Evolutionary conservation across 2,888 invertebrate genomes (phyloP).

Genomic region (Dascillus cervinus): DNA sequence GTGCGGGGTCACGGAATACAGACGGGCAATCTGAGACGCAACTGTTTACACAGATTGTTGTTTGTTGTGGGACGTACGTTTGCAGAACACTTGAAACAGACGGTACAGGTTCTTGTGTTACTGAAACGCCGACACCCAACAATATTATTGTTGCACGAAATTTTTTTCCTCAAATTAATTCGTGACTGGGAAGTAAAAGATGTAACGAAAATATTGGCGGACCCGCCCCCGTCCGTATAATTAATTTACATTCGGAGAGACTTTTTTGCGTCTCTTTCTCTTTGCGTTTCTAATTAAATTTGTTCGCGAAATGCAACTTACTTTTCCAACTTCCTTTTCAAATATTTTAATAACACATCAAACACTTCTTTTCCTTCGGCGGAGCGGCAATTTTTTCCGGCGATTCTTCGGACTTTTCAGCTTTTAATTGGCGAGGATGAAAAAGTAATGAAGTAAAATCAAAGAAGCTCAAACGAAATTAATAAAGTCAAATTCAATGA

Average conservation of each 20-base stretch:
- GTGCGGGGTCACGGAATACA: slow-evolving; percentile 13
- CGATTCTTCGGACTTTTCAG: slow-evolving; percentile 5
- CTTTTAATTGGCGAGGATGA: slow-evolving; percentile 10
- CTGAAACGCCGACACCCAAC: slow-evolving; percentile 16
- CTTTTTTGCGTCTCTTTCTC: too few species aligned
- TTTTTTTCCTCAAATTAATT: too few species aligned
- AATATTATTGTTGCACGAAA: slow-evolving; percentile 12
- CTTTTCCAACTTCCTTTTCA: slow-evolving; percentile 18
- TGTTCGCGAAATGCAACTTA: slow-evolving; percentile 17
- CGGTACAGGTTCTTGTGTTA: slow-evolving; percentile 15
- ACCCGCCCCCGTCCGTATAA: slow-evolving; percentile 14
- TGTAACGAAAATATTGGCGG: slow-evolving; percentile 9
- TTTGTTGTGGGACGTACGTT: slow-evolving; percentile 19
- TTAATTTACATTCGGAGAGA: slow-evolving; percentile 19
- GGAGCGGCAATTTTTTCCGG: slow-evolving; percentile 4
- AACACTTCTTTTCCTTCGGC: slow-evolving; percentile 10
- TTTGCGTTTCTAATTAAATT: slow-evolving; percentile 19
- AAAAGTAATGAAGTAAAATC: slow-evolving; percentile 8
- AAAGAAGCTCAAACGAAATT: too few species aligned
- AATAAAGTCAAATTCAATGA: too few species aligned
- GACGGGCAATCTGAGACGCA: slow-evolving; percentile 17
- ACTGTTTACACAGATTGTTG: slow-evolving; percentile 21
- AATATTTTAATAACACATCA: slow-evolving; percentile 19
- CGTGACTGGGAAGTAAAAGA: slow-evolving; percentile 3
- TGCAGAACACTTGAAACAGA: slow-evolving; percentile 18